Base-by-base conservation (phyloP, 2,113 vertebrate species). In the Madoqua kirkii region DNA sequence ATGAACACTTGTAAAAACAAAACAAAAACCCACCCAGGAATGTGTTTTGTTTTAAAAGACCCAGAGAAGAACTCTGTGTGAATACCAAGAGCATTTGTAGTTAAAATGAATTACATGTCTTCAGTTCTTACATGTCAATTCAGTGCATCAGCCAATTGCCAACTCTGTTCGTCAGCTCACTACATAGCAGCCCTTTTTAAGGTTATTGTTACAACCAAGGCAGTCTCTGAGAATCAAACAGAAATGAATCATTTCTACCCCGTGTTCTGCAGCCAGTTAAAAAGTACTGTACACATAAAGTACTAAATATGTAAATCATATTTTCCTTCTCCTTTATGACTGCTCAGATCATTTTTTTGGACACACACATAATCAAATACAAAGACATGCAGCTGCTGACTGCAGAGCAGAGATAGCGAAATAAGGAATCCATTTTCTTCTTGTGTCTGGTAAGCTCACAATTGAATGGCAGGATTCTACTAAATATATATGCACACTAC, bases 221-320 rank as follows among this genome's bases (percentile, higher is more conserved):
- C 55, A 96, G 92, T 96, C 91, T 97, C 96, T 96, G 90, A 98
- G 95, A 98, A 98, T 98, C 98, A 98, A 98, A 98, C 36, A 60
- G 3, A 67, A 97, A 95, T 95, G 98, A 98, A 98, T 98, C 96
- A 96, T 92, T 98, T 98, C 97, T 98, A 96, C 97, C 95, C 96
- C 95, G 71, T 95, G 54, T 96, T 93, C 95, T 97, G 91, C 82
- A 98, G 98, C 97, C 98, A 98, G 98, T 98, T 98, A 98, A 98
- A 98, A 97, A 98, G 92, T 98, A 95, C 95, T 93, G 92, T 89
- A 97, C 74, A 84, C 96, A 97, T 98, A 98, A 98, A 98, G 98
- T 97, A 98, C 98, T 98, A 98, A 99, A 98, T 99, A 99, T 99
- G 98, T 98, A 99, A 99, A 99, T 99, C 98, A 95, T 98, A 98